Evolutionary conservation across 2,888 invertebrate species (phyloP).

Genomic region (Anthophora plumipes): DNA sequence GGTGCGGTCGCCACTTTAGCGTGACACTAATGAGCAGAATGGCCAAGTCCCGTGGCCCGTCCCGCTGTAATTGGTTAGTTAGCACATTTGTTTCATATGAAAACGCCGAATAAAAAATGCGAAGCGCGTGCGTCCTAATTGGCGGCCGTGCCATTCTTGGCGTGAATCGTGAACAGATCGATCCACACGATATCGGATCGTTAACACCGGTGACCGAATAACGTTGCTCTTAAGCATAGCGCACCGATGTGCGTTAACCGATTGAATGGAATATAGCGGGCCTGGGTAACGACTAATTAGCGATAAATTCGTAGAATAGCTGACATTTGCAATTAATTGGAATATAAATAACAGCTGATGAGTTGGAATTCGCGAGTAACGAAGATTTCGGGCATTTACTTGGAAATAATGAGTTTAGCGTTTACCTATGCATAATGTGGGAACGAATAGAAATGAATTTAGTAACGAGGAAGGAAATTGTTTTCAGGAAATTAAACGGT

Average conservation of each 20-base stretch:
- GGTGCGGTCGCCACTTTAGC: constrained; percentile 76
- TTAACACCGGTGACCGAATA: constrained; percentile 69
- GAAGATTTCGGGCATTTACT: background rate
- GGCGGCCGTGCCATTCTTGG: constrained; percentile 55
- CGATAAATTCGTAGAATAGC: background rate
- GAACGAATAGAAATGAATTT: background rate
- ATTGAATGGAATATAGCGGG: constrained; percentile 1
- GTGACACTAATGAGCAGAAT: constrained; percentile 79
- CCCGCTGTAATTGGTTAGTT: constrained; percentile 78
- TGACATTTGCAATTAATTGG: background rate
- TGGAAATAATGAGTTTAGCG: too few species aligned
- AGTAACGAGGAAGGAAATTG: background rate
- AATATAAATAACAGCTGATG: background rate
- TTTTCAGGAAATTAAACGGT: background rate
- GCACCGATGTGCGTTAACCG: background rate
- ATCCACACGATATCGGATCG: constrained; percentile 65
- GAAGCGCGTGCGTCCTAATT: constrained; percentile 78
- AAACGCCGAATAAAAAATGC: constrained; percentile 70
- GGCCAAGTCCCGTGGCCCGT: constrained; percentile 56
- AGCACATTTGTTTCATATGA: constrained; percentile 78
- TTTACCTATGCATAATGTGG: background rate
- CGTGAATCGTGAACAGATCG: constrained; percentile 62
- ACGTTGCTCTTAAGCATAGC: constrained; percentile 55
- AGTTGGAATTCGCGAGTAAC: background rate
- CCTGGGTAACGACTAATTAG: constrained; percentile 10